These are phyloP conservation scores for Lycopodina hypogea DNA, from an alignment of 37 sponge, comb jelly and placozoan species.

Conservation along the genomic window DNA sequence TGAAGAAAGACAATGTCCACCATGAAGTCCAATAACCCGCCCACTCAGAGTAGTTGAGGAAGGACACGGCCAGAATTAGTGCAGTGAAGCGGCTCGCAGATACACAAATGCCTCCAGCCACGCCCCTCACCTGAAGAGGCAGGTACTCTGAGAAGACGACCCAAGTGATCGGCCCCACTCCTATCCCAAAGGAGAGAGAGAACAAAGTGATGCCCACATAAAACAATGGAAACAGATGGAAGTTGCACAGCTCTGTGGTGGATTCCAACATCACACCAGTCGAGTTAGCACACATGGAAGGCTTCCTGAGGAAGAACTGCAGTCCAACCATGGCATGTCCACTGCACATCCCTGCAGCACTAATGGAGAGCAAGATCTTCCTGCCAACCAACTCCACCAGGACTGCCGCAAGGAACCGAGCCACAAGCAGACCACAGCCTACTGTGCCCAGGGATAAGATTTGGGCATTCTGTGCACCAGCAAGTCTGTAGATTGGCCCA, in stretches of 20 bases:
- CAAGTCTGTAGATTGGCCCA: conserved; percentile 34
- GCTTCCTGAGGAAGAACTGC: conserved; percentile 29
- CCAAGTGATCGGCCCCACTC: conserved; percentile 62
- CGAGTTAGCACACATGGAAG: background rate
- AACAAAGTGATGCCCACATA: conserved; percentile 39
- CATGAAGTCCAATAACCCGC: conserved; percentile 25
- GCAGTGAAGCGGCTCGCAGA: conserved; percentile 37
- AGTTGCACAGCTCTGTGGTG: background rate
- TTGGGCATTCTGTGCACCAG: conserved; percentile 16
- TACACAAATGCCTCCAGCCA: conserved; percentile 38
- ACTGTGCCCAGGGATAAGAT: conserved; percentile 14
- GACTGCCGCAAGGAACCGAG: conserved; percentile 30
- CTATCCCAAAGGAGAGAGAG: conserved; percentile 49
- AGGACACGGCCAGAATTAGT: conserved; percentile 39
- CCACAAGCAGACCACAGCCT: conserved; percentile 22
- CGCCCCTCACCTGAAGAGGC: conserved; percentile 58
- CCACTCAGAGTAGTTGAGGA: conserved; percentile 6
- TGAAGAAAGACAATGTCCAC: conserved; percentile 57
- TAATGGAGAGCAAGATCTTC: conserved; percentile 45
- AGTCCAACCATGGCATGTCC: conserved; percentile 29
- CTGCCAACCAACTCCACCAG: conserved; percentile 70
- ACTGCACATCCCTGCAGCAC: conserved; percentile 28
- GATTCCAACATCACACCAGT: background rate
- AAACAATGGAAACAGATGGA: conserved; percentile 18
- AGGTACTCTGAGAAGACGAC: conserved; percentile 67